phyloP scores from a whole-genome alignment of 2,113 vertebrate species.

The Glaucidium brasilianum region DNA sequence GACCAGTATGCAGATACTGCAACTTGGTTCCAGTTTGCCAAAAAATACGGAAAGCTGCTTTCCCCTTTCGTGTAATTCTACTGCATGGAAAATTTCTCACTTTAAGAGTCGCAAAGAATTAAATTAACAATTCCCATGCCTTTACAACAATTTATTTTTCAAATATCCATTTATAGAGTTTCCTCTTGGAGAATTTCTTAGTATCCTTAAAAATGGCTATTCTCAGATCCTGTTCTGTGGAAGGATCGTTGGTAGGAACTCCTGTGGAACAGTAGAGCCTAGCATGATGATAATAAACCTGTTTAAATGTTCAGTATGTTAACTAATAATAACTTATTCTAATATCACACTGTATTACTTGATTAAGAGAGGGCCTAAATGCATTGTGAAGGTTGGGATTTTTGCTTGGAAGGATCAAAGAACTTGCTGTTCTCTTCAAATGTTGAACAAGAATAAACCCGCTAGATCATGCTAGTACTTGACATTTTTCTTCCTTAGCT shows the following conservation, averaged over 20 bases:
- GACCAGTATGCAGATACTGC: not conserved
- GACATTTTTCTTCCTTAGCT: conserved; percentile 56
- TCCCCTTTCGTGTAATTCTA: not conserved
- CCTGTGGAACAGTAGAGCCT: not conserved
- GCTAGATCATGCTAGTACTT: not conserved
- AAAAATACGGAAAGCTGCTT: not conserved
- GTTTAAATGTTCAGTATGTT: not conserved
- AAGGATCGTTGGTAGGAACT: not conserved
- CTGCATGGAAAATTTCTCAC: not conserved
- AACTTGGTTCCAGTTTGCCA: not conserved
- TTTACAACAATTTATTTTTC: not conserved
- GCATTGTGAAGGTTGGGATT: not conserved
- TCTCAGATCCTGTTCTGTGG: not conserved
- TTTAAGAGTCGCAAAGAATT: not conserved
- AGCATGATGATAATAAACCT: not conserved
- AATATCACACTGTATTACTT: not conserved
- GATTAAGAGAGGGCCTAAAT: not conserved
- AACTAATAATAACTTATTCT: not conserved
- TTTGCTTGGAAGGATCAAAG: not conserved
- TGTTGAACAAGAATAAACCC: not conserved
- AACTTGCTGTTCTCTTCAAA: not conserved
- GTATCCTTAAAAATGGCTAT: not conserved
- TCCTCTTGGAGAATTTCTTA: not conserved
- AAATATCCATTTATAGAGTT: not conserved
- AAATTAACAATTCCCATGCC: not conserved